Conservation (phyloP, 2,113 vertebrate species). For the Amazona vittata region DNA sequence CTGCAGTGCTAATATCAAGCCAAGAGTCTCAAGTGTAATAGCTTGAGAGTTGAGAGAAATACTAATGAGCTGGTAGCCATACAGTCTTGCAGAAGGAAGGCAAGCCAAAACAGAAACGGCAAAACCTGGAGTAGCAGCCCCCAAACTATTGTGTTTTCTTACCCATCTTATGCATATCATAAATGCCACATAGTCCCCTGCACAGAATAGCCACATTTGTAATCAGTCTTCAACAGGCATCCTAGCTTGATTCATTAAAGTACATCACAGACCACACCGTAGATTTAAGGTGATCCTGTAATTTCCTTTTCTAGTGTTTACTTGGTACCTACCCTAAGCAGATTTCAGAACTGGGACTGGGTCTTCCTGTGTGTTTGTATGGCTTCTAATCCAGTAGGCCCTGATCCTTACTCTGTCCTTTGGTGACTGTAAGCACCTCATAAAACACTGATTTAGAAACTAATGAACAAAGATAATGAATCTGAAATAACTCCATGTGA, state of each 20-base stretch:
- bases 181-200: neutral
- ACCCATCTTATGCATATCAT: accelerated
- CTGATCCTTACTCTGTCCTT: neutral
- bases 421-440: neutral
- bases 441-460: neutral
- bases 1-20: neutral
- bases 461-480: neutral
- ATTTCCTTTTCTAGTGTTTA: neutral
- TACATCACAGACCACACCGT: neutral
- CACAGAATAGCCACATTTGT: neutral
- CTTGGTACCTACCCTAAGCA: neutral
- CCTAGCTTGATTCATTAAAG: neutral
- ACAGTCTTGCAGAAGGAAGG: neutral
- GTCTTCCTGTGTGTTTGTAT: neutral
- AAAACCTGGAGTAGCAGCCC: neutral
- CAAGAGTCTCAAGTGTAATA: neutral
- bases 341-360: neutral
- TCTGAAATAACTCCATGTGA: neutral
- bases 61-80: neutral
- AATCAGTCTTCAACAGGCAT: neutral
- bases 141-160: neutral
- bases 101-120: neutral
- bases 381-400: neutral
- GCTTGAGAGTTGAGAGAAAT: neutral
- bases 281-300: neutral